Base-by-base conservation (phyloP, 2,888 invertebrate species). In the Crocallis elinguaria region DNA sequence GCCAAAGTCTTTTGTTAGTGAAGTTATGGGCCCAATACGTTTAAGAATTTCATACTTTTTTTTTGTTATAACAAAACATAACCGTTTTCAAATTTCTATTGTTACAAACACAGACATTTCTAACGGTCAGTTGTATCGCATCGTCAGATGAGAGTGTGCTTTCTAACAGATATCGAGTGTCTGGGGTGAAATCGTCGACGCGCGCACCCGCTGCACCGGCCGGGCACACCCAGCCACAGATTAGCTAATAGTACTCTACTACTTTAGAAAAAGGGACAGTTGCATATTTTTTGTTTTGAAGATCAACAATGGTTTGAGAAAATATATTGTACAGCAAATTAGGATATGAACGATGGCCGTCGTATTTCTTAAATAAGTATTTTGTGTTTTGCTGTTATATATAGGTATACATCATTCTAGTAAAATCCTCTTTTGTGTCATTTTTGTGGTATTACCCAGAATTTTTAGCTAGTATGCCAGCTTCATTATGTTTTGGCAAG, bases 111-210 rank as follows among this genome's bases (percentile, higher is more conserved):
- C 49, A 65, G 30, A 69, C 58, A 61, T 58, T 73, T 69, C 69
- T 73, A 73, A 71, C 73, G 67, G 71, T 49, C 62, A 62, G 60
- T 58, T 64, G 58, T 81, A 79, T 80, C 67, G 75, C 72, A 81
- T 81, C 80, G 77, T 82, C 76, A 80, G 82, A 82, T 76, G 82
- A 78, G 79, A 87, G 83, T 81, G 77, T 79, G 77, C 79, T 78
- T 79, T 83, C 82, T 82, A 88, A 86, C 81, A 71, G 77, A 79
- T 79, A 80, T 82, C 80, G 75, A 79, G 77, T 79, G 82, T 79
- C 80, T 82, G 73, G 78, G 71, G 88, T 82, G 88, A 88, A 88
- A 88, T 87, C 86, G 72, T 57, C 60, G 60, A 55, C 44, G 43
- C 60, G 43, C 46, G 57, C 60, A 56, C 53, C 56, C 49, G 38